A percentile compares a stretch with the other conserved stretches of the same genome.
phyloP scores from a whole-genome alignment of 2,797 vertebrate species.

The Sebastes taczanowskii region DNA sequence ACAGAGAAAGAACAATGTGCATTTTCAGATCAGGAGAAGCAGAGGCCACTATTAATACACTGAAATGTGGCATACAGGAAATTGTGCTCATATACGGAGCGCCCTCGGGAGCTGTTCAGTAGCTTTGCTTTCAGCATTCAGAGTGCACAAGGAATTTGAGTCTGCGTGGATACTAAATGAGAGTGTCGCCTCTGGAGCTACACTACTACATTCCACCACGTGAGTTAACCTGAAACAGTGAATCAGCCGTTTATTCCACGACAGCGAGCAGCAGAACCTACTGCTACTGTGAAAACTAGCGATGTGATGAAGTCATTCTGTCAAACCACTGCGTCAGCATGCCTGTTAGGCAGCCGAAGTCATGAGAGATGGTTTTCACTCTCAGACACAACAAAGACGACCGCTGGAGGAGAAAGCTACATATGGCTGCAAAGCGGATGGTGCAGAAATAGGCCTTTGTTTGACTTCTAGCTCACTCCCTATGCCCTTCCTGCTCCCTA shows the following conservation, averaged over 20 bases:
- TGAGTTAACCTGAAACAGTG: not conserved
- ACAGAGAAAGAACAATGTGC: not conserved
- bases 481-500: slow-evolving; percentile 27
- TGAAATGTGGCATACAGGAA: slow-evolving; percentile 35
- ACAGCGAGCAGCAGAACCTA: not conserved
- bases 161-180: not conserved
- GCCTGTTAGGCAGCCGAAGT: not conserved
- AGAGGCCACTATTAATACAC: not conserved
- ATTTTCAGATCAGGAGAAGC: not conserved
- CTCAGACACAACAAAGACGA: slow-evolving; percentile 46
- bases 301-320: not conserved
- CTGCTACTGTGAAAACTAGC: not conserved
- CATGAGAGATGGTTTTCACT: not conserved
- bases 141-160: not conserved
- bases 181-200: slow-evolving; percentile 6
- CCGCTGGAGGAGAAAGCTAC: slow-evolving; percentile 14
- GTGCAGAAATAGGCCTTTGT: slow-evolving; percentile 61
- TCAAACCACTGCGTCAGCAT: not conserved
- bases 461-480: slow-evolving; percentile 13
- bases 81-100: slow-evolving; percentile 2
- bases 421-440: slow-evolving; percentile 19
- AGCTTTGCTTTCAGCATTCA: slow-evolving; percentile 10
- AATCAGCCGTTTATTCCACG: not conserved
- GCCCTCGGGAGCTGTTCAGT: not conserved
- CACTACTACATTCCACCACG: not conserved